Base-by-base conservation (phyloP, 2,113 vertebrate species). In the Hemiprocne comata region DNA sequence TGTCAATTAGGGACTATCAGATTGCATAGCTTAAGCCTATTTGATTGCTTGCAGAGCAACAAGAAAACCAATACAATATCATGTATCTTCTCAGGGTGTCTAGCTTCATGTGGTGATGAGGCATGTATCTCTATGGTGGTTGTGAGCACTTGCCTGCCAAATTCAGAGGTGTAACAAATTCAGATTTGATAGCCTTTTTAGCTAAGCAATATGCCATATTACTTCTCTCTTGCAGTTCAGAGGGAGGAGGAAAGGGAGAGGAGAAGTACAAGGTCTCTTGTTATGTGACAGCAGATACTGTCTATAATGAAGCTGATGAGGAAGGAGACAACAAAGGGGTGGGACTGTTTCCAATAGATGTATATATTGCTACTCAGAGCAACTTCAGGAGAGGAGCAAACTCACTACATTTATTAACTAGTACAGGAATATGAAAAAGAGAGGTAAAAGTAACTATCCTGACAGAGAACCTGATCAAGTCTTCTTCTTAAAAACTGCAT, bases 1-100 rank as follows among this genome's bases (percentile, higher is more conserved):
- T 93, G 93, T 94, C 92, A 95, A 57, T 95, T 95, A 95, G 72
- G 51, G 67, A 95, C 29, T 77, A 95, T 91, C 82, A 85, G 58
- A 76, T 54, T 55, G 79, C 75, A 67, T 8, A 60, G 78, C 64
- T 87, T 85, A 85, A 89, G 82, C 36, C 55, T 53, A 46, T 83
- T 69, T 65, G 85, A 86, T 34, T 92, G 91, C 78, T 93, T 69
- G 78, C 64, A 88, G 55, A 89, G 87, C 51, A 88, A 55, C 24
- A 70, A 42, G 78, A 62, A 94, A 85, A 91, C 67, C 75, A 91
- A 83, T 85, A 60, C 75, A 71, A 8, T 69, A 90, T 60, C 54
- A 87, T 83, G 51, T 90, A 2, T 66, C 72, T 85, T 93, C 91
- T 91, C 78, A 67, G 85, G 85, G 55, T 51, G 82, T 73, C 73